phyloP scores from a whole-genome alignment of 2,797 vertebrate genomes.

The Sebastes nivosus region DNA sequence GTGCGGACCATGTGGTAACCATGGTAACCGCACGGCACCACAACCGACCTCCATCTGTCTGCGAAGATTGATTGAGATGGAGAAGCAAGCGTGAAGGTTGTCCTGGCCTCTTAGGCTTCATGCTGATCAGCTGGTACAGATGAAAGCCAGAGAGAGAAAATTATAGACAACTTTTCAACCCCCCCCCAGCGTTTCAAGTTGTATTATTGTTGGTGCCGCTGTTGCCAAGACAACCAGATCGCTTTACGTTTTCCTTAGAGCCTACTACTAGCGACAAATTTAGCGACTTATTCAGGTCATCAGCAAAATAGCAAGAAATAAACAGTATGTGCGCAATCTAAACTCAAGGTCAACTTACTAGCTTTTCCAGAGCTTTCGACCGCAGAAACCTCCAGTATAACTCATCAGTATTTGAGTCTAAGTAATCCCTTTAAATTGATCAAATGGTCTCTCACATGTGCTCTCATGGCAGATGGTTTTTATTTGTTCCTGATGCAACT shows the following conservation, averaged over 20 bases:
- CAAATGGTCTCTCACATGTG: background rate
- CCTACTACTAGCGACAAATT: background rate
- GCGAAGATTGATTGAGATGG: constrained; percentile 27
- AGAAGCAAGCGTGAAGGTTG: constrained; percentile 5
- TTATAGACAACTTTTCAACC: too few species aligned
- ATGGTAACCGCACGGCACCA: constrained; percentile 9
- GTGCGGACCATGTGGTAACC: constrained; percentile 14
- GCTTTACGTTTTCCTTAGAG: background rate
- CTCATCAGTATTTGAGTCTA: background rate
- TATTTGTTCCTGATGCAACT: background rate
- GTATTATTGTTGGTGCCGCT: background rate
- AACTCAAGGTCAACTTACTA: background rate
- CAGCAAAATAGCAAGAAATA: too few species aligned
- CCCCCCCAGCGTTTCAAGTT: too few species aligned
- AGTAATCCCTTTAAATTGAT: background rate
- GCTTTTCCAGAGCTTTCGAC: background rate
- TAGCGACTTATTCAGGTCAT: too few species aligned
- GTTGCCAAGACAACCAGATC: background rate
- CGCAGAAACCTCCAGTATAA: background rate
- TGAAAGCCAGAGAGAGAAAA: background rate
- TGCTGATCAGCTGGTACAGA: background rate
- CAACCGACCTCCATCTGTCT: constrained; percentile 28
- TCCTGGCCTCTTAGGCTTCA: background rate
- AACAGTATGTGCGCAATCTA: too few species aligned
- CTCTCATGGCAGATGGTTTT: background rate